Evolutionary conservation across 1,140 invertebrate species (phyloP).

Genomic region (Heliconius congener): DNA sequence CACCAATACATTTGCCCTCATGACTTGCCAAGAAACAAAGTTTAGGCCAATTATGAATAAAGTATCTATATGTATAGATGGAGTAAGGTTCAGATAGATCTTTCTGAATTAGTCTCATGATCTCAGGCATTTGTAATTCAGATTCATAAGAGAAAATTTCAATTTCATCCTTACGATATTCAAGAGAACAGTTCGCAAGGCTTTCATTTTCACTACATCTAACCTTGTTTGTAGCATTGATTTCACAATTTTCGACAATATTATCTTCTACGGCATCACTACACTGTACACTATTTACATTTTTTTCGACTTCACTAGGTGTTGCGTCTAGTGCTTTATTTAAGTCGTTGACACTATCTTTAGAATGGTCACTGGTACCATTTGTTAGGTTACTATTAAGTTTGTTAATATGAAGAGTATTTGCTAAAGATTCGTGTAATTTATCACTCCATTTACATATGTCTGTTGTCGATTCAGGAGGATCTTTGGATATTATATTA

Average conservation of each 20-base stretch:
- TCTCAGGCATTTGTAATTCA: slow-evolving; percentile 83
- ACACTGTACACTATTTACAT: slow-evolving; percentile 78
- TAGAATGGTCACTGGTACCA: slow-evolving; percentile 72
- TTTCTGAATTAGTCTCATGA: slow-evolving; percentile 99
- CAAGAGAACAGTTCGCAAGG: slow-evolving; percentile 40
- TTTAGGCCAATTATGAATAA: slow-evolving; percentile 99
- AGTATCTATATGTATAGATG: slow-evolving; percentile 99
- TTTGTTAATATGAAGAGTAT: slow-evolving; percentile 73
- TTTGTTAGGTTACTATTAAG: slow-evolving; percentile 74
- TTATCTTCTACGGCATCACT: slow-evolving; percentile 48
- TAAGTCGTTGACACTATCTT: slow-evolving; percentile 47
- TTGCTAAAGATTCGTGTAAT: slow-evolving; percentile 67
- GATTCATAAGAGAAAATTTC: slow-evolving; percentile 79
- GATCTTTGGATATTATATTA: slow-evolving; percentile 79
- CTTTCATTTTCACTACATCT: slow-evolving; percentile 38
- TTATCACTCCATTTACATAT: slow-evolving; percentile 66
- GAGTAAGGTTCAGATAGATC: slow-evolving; percentile 99
- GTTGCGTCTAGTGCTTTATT: slow-evolving; percentile 51
- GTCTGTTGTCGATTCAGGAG: slow-evolving; percentile 63
- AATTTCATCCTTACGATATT: slow-evolving; percentile 58
- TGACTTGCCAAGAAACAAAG: slow-evolving; percentile 97
- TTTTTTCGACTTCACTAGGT: slow-evolving; percentile 49
- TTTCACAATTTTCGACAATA: slow-evolving; percentile 37
- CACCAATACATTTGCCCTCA: slow-evolving; percentile 94
- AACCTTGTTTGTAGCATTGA: slow-evolving; percentile 23